Evolutionary conservation across 2,113 vertebrate genomes (phyloP).

Genomic region (Acinonyx jubatus): DNA sequence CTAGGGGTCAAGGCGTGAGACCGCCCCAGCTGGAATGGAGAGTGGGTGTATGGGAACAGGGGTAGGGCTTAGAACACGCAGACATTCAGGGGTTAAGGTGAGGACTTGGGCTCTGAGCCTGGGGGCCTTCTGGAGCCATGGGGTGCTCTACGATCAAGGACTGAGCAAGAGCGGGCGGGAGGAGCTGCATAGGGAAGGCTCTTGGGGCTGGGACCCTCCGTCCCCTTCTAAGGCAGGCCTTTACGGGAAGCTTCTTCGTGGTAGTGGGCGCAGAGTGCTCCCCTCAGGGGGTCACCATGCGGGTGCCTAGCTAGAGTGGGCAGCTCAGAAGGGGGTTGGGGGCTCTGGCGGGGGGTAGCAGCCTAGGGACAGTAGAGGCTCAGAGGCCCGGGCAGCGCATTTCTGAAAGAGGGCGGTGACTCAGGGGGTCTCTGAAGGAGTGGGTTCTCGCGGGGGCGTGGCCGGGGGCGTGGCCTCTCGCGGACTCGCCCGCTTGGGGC

Average conservation of each 20-base stretch:
- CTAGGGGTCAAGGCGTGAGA: not conserved
- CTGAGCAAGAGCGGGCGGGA: not conserved
- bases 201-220: not conserved
- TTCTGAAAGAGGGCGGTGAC: not conserved
- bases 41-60: not conserved
- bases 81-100: not conserved
- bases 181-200: fast-evolving
- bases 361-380: not conserved
- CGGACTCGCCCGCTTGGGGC: not conserved
- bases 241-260: constrained; percentile 85
- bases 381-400: too few species aligned
- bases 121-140: not conserved
- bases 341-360: not conserved
- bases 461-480: not conserved
- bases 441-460: not conserved
- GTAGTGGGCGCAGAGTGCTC: constrained; percentile 86
- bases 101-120: not conserved
- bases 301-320: constrained; percentile 79
- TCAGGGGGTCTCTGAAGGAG: fast-evolving
- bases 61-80: not conserved
- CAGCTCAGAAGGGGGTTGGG: not conserved
- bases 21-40: not conserved
- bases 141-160: not conserved
- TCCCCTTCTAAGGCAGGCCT: constrained; percentile 79
- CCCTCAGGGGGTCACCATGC: constrained; percentile 84